Conservation (phyloP, 2,113 vertebrate genomes). For the Pedetes capensis region DNA sequence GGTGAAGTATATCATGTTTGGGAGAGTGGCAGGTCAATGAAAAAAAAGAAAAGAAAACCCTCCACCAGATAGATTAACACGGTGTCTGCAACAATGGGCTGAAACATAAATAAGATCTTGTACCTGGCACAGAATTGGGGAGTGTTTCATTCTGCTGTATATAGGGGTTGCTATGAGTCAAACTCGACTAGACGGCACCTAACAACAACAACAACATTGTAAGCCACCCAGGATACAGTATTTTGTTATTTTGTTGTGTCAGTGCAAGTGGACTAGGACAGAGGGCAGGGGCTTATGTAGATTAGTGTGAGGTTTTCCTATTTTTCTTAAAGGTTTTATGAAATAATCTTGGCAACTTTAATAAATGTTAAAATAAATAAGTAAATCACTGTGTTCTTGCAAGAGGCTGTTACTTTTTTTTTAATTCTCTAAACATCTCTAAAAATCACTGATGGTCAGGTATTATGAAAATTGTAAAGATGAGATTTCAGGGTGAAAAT, state of each 20-base stretch:
- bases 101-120: too few species aligned
- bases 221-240: not conserved
- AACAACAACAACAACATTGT: too few species aligned
- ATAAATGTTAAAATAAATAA: not conserved
- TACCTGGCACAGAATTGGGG: too few species aligned
- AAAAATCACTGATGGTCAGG: not conserved
- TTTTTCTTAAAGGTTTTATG: not conserved
- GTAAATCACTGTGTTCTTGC: not conserved
- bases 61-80: too few species aligned
- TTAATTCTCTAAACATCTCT: not conserved
- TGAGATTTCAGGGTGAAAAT: not conserved
- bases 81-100: too few species aligned
- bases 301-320: not conserved
- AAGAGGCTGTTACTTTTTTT: not conserved
- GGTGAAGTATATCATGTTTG: too few species aligned
- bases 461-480: not conserved
- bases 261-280: not conserved
- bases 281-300: not conserved
- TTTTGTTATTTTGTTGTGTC: not conserved
- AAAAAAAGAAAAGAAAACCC: too few species aligned
- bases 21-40: too few species aligned
- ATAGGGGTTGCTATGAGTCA: too few species aligned
- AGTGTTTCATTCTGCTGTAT: too few species aligned
- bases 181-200: too few species aligned
- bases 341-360: not conserved